Base-by-base conservation (phyloP, 1,140 invertebrate genomes). In the Dendroctonus ponderosae region DNA sequence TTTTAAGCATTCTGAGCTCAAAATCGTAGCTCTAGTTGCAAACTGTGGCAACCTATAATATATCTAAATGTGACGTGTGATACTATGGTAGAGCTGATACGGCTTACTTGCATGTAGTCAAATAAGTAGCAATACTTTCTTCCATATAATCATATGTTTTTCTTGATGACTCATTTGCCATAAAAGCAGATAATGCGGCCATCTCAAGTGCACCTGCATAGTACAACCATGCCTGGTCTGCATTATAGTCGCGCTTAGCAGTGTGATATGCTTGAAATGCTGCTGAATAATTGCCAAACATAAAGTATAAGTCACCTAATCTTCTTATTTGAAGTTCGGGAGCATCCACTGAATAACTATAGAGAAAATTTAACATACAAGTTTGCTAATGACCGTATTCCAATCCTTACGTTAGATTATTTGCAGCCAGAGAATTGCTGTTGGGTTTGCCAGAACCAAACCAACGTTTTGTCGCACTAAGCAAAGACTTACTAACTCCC, bases 141-240 rank as follows among this genome's bases (percentile, higher is more conserved):
- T 97, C 94, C 86, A 97, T 92, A 75, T 97, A 97, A 69, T 94
- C 92, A 70, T 87, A 86, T 0, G 89, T 90, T 76, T 93, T 93
- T 39, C 86, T 80, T 58, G 85, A 86, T 0, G 87, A 82, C 70
- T 91, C 90, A 49, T 89, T 90, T 67, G 89, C 87, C 90, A 97
- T 93, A 75, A 96, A 97, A 2, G 93, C 91, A 66, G 94, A 90
- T 0, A 97, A 78, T 3, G 93, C 92, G 5, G 94, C 94, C 94
- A 98, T 97, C 83, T 98, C 96, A 48, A 96, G 80, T 14, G 96
- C 94, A 9, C 95, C 95, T 7, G 96, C 96, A 80, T 93, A 97
- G 79, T 97, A 94, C 9, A 98, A 81, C 96, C 96, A 99, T 0
- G 97, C 97, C 74, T 95, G 91, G 79, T 99, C 97, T 12, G 89